Evolutionary conservation across 2,888 invertebrate genomes (phyloP).

Genomic region (Tachystola acroxantha): DNA sequence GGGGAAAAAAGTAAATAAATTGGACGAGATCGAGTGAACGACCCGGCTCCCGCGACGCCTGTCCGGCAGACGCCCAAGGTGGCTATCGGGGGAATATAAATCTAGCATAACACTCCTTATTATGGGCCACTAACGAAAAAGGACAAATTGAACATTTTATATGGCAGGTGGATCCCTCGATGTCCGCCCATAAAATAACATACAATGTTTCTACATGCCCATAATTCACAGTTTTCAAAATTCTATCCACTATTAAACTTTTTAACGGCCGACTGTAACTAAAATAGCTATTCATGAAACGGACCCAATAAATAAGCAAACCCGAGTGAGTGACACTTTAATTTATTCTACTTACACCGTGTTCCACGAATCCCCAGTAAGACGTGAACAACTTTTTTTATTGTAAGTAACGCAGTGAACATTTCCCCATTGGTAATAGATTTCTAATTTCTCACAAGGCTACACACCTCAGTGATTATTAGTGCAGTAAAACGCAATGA

Average conservation of each 20-base stretch:
- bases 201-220: neutral
- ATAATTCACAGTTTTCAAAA: neutral
- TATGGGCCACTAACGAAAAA: conserved; percentile 2
- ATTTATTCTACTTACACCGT: conserved; percentile 10
- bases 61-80: conserved; percentile 34
- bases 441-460: conserved; percentile 9
- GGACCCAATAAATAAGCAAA: neutral
- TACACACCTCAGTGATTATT: neutral
- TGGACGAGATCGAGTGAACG: conserved; percentile 60
- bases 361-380: conserved; percentile 7
- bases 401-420: conserved; percentile 1
- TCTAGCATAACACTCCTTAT: conserved; percentile 9
- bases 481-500: conserved; percentile 1
- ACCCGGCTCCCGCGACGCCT: conserved; percentile 40
- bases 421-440: conserved; percentile 8
- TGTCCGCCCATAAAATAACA: neutral
- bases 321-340: conserved; percentile 6
- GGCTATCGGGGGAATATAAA: conserved; percentile 21
- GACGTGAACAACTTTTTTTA: conserved; percentile 9
- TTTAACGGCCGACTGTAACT: too few species aligned
- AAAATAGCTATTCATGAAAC: neutral
- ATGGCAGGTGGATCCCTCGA: conserved; percentile 1
- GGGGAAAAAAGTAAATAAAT: conserved; percentile 70
- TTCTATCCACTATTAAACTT: too few species aligned
- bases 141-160: conserved; percentile 2